These are phyloP conservation scores for Dendrocincla fuliginosa DNA, from an alignment of 2,797 vertebrate genomes.

Conservation along the genomic window DNA sequence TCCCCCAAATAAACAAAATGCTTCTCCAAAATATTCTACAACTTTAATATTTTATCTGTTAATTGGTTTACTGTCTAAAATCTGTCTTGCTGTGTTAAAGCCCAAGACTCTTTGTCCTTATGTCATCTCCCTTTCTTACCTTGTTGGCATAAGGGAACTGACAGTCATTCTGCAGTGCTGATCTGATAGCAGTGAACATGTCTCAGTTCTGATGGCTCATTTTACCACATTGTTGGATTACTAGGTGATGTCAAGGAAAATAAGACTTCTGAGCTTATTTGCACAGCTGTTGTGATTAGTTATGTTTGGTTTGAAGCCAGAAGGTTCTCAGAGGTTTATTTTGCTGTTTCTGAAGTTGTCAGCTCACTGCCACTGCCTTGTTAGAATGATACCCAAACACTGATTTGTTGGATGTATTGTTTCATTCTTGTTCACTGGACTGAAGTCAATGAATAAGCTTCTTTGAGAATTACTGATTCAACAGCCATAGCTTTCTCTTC, in stretches of 20 bases:
- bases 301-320: constrained; percentile 17
- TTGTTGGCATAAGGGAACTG: not conserved
- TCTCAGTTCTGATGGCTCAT: not conserved
- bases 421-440: not conserved
- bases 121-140: not conserved
- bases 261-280: not conserved
- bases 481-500: not conserved
- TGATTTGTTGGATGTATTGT: not conserved
- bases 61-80: not conserved
- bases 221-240: not conserved
- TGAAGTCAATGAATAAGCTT: not conserved
- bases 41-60: not conserved
- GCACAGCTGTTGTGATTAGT: constrained; percentile 21
- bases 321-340: constrained; percentile 11
- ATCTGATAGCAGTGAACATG: not conserved
- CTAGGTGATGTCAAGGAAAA: not conserved
- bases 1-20: not conserved
- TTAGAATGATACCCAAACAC: not conserved
- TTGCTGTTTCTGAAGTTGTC: not conserved
- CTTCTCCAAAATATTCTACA: not conserved
- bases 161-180: not conserved
- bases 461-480: not conserved
- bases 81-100: not conserved
- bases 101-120: not conserved
- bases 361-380: not conserved